A percentile compares a stretch with the other conserved stretches of the same genome.
Evolutionary conservation across 2,797 vertebrate genomes (phyloP).

Genomic region (Spinus olivaceus): DNA sequence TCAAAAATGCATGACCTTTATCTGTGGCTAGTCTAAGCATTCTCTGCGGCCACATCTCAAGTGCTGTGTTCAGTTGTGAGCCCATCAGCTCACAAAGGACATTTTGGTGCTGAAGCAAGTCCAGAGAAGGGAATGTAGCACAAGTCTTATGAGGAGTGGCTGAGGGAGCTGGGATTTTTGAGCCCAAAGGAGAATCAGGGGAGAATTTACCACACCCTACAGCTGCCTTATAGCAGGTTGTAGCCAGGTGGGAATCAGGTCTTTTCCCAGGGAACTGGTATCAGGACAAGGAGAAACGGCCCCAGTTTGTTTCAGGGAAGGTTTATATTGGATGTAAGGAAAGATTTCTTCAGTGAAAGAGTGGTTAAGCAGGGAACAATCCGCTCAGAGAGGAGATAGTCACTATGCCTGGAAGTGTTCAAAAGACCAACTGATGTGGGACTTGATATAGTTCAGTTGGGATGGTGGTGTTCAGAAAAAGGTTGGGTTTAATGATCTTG

Average conservation of each 20-base stretch:
- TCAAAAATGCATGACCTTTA: rapidly evolving
- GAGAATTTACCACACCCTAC: background rate
- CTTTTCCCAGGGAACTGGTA: background rate
- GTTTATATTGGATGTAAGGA: background rate
- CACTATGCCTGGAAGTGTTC: background rate
- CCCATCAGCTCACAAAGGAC: background rate
- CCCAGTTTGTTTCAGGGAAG: background rate
- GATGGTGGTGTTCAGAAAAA: background rate
- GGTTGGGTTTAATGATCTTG: background rate
- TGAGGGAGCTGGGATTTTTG: background rate
- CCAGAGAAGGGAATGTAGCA: background rate
- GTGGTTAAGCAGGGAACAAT: background rate
- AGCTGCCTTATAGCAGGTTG: background rate
- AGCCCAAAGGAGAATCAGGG: background rate
- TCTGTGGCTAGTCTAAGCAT: background rate
- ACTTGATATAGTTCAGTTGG: background rate
- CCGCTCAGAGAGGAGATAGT: background rate
- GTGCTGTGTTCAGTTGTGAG: background rate
- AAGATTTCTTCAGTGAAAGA: background rate
- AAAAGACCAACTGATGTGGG: background rate
- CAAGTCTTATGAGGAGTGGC: background rate
- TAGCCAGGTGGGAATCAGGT: background rate
- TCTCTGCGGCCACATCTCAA: background rate
- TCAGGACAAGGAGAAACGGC: background rate
- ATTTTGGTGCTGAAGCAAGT: background rate